Evolutionary conservation across 1,140 invertebrate species (phyloP), one percentile per base, ranked within the genome.

Genomic region (Lepidurus apus): DNA sequence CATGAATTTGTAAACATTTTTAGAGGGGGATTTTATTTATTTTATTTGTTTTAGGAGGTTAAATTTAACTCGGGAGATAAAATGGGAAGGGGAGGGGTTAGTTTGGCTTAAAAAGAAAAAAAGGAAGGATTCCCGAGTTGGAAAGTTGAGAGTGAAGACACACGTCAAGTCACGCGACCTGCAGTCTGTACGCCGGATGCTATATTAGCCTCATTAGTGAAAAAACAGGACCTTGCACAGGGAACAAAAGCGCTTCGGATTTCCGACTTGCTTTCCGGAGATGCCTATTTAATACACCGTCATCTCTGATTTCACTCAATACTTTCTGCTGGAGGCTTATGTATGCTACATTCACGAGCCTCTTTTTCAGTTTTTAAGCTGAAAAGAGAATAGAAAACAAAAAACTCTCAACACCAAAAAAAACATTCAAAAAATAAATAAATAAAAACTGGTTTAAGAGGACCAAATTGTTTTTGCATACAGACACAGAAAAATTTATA

Each of bases 151-250:
- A 65, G n/a, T 17, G 53, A 65, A 65, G 53, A 65, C 53, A 65
- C 53, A 65, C 53, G 53, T 65, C 53, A 21, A 65, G 53, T 65
- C 53, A 65, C 53, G 53, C 53, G 53, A 65, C 53, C 53, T 65
- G 53, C 53, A 17, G 13, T 65, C 53, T 17, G 53, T 21, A 65
- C 53, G 53, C 53, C 53, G 53, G 53, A 65, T 65, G 53, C 53
- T 65, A 65, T 65, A 65, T 65, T 65, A 65, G 53, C 53, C 53
- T 65, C 53, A 65, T 65, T 65, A 65, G 53, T 65, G 53, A 65
- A 65, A 65, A 65, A 65, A 65, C 53, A 65, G 53, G 53, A 65
- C 53, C 53, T 65, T 65, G 53, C 53, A 65, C 53, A 65, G 53
- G 17, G 53, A 65, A 65, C 53, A 65, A 65, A 65, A 65, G 53